phyloP scores from a whole-genome alignment of 2,113 vertebrate species.

The Halichoeres trimaculatus region DNA sequence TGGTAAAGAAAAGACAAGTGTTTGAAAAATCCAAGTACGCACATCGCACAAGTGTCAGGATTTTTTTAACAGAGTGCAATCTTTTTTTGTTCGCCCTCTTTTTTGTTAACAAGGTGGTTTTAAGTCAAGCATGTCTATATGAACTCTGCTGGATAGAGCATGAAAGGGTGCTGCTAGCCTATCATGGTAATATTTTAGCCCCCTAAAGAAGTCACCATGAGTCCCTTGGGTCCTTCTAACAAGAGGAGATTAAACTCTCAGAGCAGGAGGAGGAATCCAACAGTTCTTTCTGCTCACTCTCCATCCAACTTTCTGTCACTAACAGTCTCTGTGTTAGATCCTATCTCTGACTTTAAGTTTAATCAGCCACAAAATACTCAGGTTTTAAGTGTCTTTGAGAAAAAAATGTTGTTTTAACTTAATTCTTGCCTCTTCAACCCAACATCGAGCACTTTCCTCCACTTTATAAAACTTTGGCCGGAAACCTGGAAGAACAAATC shows the following conservation, averaged over 20 bases:
- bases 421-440: too few relatives aligned
- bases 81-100: slow-evolving; percentile 74
- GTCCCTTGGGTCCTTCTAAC: slow-evolving; percentile 83
- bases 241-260: slow-evolving; percentile 67
- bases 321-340: background rate
- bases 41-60: slow-evolving; percentile 91
- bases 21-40: slow-evolving; percentile 97
- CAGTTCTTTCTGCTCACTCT: slow-evolving; percentile 51
- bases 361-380: background rate
- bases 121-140: slow-evolving; percentile 97
- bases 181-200: slow-evolving; percentile 91
- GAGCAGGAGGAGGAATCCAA: slow-evolving; percentile 55
- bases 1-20: slow-evolving; percentile 98
- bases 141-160: slow-evolving; percentile 95
- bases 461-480: too few relatives aligned
- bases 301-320: slow-evolving; percentile 50
- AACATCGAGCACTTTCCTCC: too few relatives aligned
- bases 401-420: too few relatives aligned
- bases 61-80: slow-evolving; percentile 89
- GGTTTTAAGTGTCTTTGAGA: background rate
- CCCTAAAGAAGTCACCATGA: slow-evolving; percentile 88
- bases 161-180: slow-evolving; percentile 87
- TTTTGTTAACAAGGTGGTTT: slow-evolving; percentile 99
- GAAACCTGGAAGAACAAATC: too few relatives aligned
- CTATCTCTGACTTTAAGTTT: background rate